Base-by-base conservation (phyloP, 2,797 vertebrate genomes). In the Acanthurus leucopareius region DNA sequence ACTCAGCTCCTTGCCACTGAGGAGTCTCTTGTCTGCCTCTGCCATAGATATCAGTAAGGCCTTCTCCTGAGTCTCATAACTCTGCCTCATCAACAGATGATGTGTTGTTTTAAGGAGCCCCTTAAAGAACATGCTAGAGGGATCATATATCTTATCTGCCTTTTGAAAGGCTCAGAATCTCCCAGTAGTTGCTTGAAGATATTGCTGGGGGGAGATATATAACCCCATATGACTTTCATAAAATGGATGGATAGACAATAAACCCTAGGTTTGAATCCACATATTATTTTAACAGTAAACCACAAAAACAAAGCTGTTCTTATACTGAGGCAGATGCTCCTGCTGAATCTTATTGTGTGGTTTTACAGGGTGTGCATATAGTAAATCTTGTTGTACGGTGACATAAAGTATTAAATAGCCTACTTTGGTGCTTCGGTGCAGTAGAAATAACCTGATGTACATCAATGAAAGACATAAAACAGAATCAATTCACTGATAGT, bases 391-490 rank as follows among this genome's bases (percentile, higher is more conserved):
- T 51, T 57, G 35, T 38, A 17, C 14, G 38, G 56, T 70, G 56
- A 40, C 14, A 6, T 22, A n/a, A 32, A 35, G 42, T 32, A 47
- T 47, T 69, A 17, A 38, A 51, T 51, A 59, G 45, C n/a, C 15
- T 10, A 40, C 15, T 49, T 58, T 25, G 42, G 38, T 53, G 35
- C 69, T 53, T 22, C 5, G 15, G 32, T 19, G 11, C 10, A 32
- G 20, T 15, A 44, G 52, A 53, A 72, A 61, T 45, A 53, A 45
- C n/a, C 54, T 32, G 58, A 62, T 53, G 19, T 42, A 19, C 15
- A 60, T 45, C 19, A 58, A 47, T 69, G 42, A 35, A 68, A 58
- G 14, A 17, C 20, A 25, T 42, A 38, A 38, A 32, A 69, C 19
- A 35, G 11, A 25, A 15, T 47, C 25, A 48, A 25, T 69, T 47